A percentile compares a stretch with the other conserved stretches of the same genome.
Evolutionary conservation across 1,140 invertebrate genomes (phyloP).

Genomic region (Berghia stephanieae): DNA sequence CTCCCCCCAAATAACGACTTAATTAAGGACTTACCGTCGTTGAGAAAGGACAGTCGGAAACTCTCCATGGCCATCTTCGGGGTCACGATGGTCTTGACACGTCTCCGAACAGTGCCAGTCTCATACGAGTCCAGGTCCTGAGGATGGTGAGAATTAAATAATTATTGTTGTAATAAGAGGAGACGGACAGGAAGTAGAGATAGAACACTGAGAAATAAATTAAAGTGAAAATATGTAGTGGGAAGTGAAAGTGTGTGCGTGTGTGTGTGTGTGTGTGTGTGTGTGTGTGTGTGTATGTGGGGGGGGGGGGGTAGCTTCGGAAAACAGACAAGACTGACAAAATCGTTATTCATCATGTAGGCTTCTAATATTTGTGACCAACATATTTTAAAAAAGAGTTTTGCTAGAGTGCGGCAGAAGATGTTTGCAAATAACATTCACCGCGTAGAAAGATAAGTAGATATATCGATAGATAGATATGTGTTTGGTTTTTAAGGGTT

Average conservation of each 20-base stretch:
- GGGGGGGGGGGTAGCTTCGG: background rate
- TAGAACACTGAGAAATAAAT: too few species aligned
- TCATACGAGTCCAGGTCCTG: slow-evolving; percentile 54
- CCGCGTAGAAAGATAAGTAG: too few species aligned
- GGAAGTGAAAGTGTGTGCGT: background rate
- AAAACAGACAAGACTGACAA: background rate
- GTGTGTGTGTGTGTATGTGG: too few species aligned
- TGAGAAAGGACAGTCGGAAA: slow-evolving; percentile 60
- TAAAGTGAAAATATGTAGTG: too few species aligned
- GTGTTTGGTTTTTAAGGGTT: slow-evolving; percentile 2
- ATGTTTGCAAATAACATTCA: too few species aligned
- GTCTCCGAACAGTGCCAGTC: slow-evolving; percentile 54
- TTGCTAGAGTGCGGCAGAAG: too few species aligned
- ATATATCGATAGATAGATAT: background rate
- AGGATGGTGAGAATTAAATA: slow-evolving; percentile 32
- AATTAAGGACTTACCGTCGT: slow-evolving; percentile 48
- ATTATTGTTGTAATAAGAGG: too few species aligned
- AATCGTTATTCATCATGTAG: too few species aligned
- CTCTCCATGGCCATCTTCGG: slow-evolving; percentile 64
- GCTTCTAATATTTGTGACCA: too few species aligned
- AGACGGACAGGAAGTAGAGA: too few species aligned
- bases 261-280: background rate
- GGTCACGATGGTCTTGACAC: slow-evolving; percentile 60
- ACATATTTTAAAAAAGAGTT: too few species aligned
- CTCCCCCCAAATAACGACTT: too few species aligned